These are phyloP conservation scores for Drepanosiphum platanoidis DNA, from an alignment of 2,888 invertebrate genomes.

Conservation along the genomic window DNA sequence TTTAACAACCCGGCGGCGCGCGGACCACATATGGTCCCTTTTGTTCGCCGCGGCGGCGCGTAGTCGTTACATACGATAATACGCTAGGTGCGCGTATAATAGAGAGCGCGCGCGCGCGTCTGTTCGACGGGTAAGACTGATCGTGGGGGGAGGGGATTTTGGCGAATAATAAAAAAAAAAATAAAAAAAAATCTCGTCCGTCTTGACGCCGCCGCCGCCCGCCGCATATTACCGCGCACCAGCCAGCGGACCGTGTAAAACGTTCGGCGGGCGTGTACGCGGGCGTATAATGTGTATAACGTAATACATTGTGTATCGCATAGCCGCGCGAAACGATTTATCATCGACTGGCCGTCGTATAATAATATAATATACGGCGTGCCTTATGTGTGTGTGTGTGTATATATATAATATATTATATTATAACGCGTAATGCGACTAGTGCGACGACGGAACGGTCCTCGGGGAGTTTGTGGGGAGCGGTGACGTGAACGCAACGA, in stretches of 20 bases:
- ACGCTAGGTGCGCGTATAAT: no score
- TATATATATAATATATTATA: neutral
- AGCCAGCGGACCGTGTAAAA: slow-evolving; percentile 40
- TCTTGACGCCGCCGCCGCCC: slow-evolving; percentile 14
- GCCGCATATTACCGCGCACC: neutral
- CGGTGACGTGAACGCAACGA: neutral
- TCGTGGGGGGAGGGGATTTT: slow-evolving; percentile 13
- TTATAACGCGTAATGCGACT: neutral
- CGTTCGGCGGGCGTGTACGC: neutral
- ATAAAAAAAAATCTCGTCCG: neutral
- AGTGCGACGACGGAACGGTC: slow-evolving; percentile 45
- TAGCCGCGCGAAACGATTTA: neutral
- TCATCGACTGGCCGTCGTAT: neutral
- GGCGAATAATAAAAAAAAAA: neutral
- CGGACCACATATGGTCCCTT: neutral
- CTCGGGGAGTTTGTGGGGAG: slow-evolving; percentile 15
- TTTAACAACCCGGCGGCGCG: no score
- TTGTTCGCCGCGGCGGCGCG: neutral
- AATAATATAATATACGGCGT: no score
- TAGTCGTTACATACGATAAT: neutral
- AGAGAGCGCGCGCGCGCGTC: neutral
- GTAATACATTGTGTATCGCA: neutral
- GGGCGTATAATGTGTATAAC: neutral
- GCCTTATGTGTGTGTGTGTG: no score
- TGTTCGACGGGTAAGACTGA: neutral